A percentile compares a stretch with the other conserved stretches of the same genome.
Evolutionary conservation across 1,140 invertebrate genomes (phyloP).

Genomic region (Lordiphosa clarofinis): DNA sequence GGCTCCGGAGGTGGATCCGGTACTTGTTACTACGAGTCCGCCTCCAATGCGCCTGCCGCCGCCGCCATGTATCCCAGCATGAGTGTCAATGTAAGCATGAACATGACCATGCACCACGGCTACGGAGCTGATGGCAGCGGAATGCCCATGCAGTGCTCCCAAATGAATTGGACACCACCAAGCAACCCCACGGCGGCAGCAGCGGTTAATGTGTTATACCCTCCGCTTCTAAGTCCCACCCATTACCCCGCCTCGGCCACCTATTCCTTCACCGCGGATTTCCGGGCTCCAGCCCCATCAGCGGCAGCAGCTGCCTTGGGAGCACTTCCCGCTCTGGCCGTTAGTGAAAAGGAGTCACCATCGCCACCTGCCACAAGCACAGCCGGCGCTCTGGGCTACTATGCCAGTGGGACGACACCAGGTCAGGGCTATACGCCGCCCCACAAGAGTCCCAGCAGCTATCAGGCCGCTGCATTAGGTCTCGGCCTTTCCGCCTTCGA

Average conservation of each 20-base stretch:
- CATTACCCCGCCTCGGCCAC: slow-evolving; percentile 84
- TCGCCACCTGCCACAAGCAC: slow-evolving; percentile 51
- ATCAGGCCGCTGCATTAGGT: slow-evolving; percentile 47
- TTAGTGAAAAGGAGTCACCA: slow-evolving; percentile 60
- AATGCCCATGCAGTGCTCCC: slow-evolving; percentile 83
- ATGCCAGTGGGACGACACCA: slow-evolving; percentile 22
- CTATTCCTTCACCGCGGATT: slow-evolving; percentile 90
- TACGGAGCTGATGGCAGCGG: slow-evolving; percentile 82
- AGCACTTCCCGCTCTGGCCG: slow-evolving; percentile 40
- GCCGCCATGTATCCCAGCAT: slow-evolving; percentile 89
- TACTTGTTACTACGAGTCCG: slow-evolving; percentile 64
- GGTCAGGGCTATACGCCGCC: slow-evolving; percentile 66
- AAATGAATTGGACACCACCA: slow-evolving; percentile 85
- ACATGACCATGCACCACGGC: slow-evolving; percentile 97
- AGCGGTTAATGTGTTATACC: slow-evolving; percentile 83
- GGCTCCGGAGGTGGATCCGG: slow-evolving; percentile 20
- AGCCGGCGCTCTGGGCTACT: slow-evolving; percentile 48
- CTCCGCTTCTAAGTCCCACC: slow-evolving; percentile 83
- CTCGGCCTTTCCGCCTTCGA: slow-evolving; percentile 50
- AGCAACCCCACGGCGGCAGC: slow-evolving; percentile 80
- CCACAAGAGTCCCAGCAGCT: slow-evolving; percentile 63
- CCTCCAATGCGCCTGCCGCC: slow-evolving; percentile 22
- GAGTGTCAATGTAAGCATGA: slow-evolving; percentile 98
- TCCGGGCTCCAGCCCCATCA: slow-evolving; percentile 82
- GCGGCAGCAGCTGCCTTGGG: slow-evolving; percentile 20